phyloP scores from a whole-genome alignment of 2,888 invertebrate species.

The Microdon myrmicae region DNA sequence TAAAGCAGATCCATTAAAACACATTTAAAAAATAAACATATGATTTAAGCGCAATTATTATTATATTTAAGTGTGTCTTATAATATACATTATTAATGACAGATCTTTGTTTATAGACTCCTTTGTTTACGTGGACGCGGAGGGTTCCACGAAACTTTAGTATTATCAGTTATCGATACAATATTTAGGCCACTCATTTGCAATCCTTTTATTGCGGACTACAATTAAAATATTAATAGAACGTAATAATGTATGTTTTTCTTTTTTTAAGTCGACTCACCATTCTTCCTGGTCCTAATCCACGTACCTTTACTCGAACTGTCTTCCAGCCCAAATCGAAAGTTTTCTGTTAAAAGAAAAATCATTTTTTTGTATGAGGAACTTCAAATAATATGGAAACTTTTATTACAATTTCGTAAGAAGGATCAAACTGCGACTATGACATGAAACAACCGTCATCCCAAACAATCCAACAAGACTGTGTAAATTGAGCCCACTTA shows the following conservation, averaged over 20 bases:
- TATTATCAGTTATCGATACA: constrained; percentile 92
- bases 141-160: constrained; percentile 84
- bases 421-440: no score
- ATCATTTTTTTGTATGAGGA: no score
- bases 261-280: no score
- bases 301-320: constrained; percentile 81
- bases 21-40: no score
- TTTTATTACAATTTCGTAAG: no score
- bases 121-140: constrained; percentile 86
- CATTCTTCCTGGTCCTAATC: constrained; percentile 90
- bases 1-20: no score
- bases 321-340: constrained; percentile 78
- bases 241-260: neutral
- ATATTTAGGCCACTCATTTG: constrained; percentile 91
- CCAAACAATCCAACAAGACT: no score
- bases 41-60: constrained; percentile 7
- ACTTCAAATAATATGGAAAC: no score
- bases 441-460: no score
- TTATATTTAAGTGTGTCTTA: constrained; percentile 14
- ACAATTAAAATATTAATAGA: constrained; percentile 60
- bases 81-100: no score
- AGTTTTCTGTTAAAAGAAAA: constrained; percentile 72
- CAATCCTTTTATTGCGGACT: constrained; percentile 93
- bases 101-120: constrained; percentile 81
- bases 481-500: no score